Base-by-base conservation (phyloP, 2,888 invertebrate species). In the Tanypteryx hageni region DNA sequence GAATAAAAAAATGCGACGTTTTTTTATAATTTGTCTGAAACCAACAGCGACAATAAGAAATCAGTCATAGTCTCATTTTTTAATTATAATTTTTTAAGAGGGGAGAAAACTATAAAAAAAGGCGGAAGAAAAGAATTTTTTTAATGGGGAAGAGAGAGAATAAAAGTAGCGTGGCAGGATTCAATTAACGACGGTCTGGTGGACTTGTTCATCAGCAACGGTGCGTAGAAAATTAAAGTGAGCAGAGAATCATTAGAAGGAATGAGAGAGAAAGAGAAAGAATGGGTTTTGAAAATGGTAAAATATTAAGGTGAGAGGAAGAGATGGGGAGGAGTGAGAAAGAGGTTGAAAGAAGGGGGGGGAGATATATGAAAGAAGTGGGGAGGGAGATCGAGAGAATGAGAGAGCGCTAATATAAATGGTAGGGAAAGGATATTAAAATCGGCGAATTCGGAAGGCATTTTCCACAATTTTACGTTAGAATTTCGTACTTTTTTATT, bases 141-240 rank as follows among this genome's bases (percentile, higher is more conserved):
- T 44, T 44, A 44, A 44, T 44, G 44, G 44, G 44, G 44, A 44
- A 44, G 44, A 44, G 44, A 44, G 44, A 44, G 44, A 44, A 44
- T 44, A 44, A 44, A 44, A 44, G 44, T 44, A 44, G 31, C 68
- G 81, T 82, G 16, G 82, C 82, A 31, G 82, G 31, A 82, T 82
- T 82, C 82, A 82, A 82, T 82, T 82, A 82, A 82, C 44, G 27
- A 82, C 82, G 82, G 82, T 82, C 82, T 82, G 82, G 82, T 82
- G 82, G 18, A 44, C 82, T 82, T 82, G 82, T 82, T 82, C 82
- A 82, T 82, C 82, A 82, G 82, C 82, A 82, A 27, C 16, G 82
- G 82, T 44, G 82, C 82, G 82, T 82, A 82, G 82, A 82, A 82
- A 82, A 82, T 82, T 82, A 82, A 82, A 82, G 82, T 82, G 11